Conservation (phyloP, 1,140 invertebrate genomes). For the Hydropsyche tenuis region DNA sequence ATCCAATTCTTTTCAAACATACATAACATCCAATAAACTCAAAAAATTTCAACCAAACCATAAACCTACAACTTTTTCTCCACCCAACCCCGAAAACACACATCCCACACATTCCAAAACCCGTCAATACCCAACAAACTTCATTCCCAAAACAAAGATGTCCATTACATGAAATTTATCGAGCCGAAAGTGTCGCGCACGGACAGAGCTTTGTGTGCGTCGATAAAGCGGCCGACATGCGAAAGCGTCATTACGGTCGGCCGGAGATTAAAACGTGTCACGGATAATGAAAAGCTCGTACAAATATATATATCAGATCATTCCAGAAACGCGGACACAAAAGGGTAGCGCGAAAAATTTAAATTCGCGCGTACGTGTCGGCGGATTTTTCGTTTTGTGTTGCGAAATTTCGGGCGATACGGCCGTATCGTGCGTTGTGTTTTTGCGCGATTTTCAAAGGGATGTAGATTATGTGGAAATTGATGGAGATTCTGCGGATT, state of each 20-base stretch:
- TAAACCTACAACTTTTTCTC: no score
- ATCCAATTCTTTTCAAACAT: no score
- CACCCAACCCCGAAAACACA: no score
- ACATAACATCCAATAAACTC: no score
- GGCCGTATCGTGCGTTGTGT: not conserved
- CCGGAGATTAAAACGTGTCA: slow-evolving; percentile 21
- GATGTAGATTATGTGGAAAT: not conserved
- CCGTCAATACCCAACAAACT: no score
- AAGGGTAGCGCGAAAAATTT: not conserved
- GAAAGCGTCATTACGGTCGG: slow-evolving; percentile 16
- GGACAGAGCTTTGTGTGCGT: no score
- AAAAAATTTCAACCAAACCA: no score
- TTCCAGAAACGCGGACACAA: not conserved
- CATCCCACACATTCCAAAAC: no score
- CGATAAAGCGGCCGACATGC: not conserved
- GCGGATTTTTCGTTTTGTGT: not conserved
- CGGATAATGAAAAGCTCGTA: slow-evolving; percentile 13
- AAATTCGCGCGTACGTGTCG: not conserved
- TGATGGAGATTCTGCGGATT: not conserved
- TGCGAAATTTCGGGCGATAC: not conserved
- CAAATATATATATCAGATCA: slow-evolving; percentile 15
- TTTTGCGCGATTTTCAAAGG: not conserved
- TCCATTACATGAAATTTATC: no score
- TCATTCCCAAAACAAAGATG: no score
- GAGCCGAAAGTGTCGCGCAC: no score